These are phyloP conservation scores for Premnoplex brunnescens DNA, from an alignment of 2,797 vertebrate species.

Conservation along the genomic window DNA sequence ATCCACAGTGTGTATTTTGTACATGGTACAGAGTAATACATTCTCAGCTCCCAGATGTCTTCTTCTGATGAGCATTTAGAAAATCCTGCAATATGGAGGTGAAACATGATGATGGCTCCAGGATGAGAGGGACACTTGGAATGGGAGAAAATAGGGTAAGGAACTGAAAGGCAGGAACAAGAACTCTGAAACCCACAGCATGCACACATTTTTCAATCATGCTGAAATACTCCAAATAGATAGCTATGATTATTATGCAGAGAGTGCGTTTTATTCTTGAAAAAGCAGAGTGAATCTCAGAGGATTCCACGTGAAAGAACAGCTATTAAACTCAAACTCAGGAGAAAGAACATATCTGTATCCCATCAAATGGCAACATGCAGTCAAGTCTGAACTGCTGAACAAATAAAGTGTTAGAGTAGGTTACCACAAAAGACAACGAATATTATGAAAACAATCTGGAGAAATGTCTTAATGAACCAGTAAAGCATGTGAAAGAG, in stretches of 20 bases:
- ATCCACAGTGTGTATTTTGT: background rate
- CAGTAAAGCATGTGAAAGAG: background rate
- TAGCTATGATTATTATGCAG: background rate
- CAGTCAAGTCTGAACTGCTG: background rate
- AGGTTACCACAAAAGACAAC: background rate
- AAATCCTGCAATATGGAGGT: background rate
- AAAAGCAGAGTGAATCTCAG: constrained; percentile 20
- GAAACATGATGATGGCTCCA: background rate
- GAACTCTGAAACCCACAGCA: background rate
- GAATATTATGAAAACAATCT: background rate
- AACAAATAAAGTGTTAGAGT: constrained; percentile 6
- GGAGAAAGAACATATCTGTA: background rate
- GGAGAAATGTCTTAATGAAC: background rate
- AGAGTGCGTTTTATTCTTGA: constrained; percentile 2
- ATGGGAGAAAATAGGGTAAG: background rate
- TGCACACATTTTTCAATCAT: background rate
- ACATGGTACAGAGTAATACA: background rate
- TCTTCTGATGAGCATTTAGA: background rate
- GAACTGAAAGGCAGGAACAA: background rate
- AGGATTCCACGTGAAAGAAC: constrained; percentile 13
- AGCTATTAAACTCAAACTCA: background rate
- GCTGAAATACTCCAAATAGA: constrained; percentile 14
- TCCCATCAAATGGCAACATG: background rate
- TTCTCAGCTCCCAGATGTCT: background rate
- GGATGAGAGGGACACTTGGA: background rate